Evolutionary conservation across 2,888 invertebrate species (phyloP), one percentile per base, ranked within the genome.

Genomic region (Euzetes globulus): DNA sequence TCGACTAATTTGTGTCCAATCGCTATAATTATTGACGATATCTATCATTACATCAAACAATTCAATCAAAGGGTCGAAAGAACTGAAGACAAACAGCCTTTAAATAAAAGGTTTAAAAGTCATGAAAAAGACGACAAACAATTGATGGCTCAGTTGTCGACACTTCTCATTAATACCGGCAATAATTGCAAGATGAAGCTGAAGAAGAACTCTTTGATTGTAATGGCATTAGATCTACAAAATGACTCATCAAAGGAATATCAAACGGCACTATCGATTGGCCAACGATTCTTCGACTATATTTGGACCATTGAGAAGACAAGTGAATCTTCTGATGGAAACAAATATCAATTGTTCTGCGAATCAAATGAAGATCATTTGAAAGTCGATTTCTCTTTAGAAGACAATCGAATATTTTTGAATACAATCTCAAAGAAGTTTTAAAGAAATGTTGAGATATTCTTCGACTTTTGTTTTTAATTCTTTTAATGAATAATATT

Each of bases 91-190:
- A 41, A 70, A 22, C 13, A 70, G 37, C 41, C 70, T 0, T 7
- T 22, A 6, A 41, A 41, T 70, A 70, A 70, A n/a, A 41, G 47
- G 13, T 13, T 11, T 4, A 68, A 68, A 47, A n/a, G 9, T 2
- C n/a, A 7, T 17, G 15, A 25, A 3, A 70, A 70, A 47, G 47
- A 70, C 4, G 41, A 70, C 6, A 70, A 45, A n/a, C 45, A 70
- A 70, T 27, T 70, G 45, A 70, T 70, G 70, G 70, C 70, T 3
- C 27, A 70, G 37, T 70, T 70, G 70, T 45, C 70, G 3, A 6
- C 70, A 41, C 70, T 70, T 70, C 70, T 70, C 17, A 47, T 70
- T 19, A 70, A 47, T 27, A 70, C 70, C 9, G 70, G 25, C 19
- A 70, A 25, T 41, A 45, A 70, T 37, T 70, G 70, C 41, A 22